Evolutionary conservation across 2,888 invertebrate genomes (phyloP).

Genomic region (Antheraea yamamai): DNA sequence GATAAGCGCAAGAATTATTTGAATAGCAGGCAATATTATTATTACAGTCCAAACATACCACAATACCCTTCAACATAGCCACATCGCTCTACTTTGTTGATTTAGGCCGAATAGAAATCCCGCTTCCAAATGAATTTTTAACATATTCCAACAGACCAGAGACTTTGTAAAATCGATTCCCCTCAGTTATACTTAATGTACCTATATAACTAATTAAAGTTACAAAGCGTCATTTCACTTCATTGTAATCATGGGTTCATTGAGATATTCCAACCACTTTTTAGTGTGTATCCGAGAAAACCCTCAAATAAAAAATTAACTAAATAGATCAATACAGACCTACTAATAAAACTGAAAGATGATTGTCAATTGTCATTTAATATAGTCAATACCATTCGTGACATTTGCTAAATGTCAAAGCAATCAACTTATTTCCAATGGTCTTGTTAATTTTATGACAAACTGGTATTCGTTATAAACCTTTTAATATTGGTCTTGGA

Average conservation of each 20-base stretch:
- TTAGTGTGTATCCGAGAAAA: no score
- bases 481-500: neutral
- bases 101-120: neutral
- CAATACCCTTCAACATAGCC: neutral
- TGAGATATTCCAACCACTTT: no score
- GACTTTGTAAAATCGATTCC: neutral
- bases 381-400: neutral
- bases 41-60: neutral
- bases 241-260: no score
- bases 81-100: neutral
- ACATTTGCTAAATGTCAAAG: constrained; percentile 1
- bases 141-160: neutral
- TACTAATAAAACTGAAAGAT: neutral
- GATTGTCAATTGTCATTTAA: neutral
- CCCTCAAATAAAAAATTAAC: neutral
- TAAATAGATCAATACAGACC: no score
- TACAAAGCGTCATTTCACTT: no score
- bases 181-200: no score
- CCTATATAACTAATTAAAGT: no score
- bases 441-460: neutral
- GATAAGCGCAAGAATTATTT: no score
- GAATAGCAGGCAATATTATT: neutral
- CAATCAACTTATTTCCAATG: neutral
- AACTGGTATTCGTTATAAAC: neutral
- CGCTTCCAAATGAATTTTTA: neutral